Conservation (phyloP, 2,888 invertebrate species). For the Syrista parreyssii region DNA sequence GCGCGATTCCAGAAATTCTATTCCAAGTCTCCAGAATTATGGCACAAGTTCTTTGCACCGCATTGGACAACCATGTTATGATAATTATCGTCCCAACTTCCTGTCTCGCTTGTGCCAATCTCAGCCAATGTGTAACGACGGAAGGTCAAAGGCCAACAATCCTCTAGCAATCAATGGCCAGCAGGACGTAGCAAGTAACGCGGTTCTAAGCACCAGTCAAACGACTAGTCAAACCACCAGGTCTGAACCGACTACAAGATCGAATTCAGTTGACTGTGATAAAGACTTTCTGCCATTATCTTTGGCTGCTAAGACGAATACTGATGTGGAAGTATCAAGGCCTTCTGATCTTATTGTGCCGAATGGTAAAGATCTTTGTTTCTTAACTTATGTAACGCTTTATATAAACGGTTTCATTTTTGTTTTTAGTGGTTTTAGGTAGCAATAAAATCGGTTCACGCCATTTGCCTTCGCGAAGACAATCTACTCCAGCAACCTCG, state of each 20-base stretch:
- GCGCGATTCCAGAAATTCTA: constrained; percentile 34
- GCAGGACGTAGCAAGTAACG: constrained; percentile 12
- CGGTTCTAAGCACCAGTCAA: constrained; percentile 31
- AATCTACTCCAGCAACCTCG: constrained; percentile 48
- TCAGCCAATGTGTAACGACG: constrained; percentile 25
- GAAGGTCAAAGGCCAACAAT: background rate
- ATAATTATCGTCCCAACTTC: constrained; percentile 35
- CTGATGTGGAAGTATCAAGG: constrained; percentile 38
- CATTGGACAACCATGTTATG: constrained; percentile 36
- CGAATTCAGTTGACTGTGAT: constrained; percentile 57
- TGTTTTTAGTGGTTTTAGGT: constrained; percentile 44
- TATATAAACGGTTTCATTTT: background rate
- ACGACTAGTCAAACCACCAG: constrained; percentile 42
- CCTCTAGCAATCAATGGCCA: background rate
- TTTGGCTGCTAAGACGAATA: background rate
- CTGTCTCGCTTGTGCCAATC: constrained; percentile 30
- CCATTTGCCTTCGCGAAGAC: constrained; percentile 46
- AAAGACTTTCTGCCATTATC: constrained; percentile 39
- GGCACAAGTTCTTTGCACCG: constrained; percentile 47
- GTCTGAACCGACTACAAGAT: constrained; percentile 55
- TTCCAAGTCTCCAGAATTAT: constrained; percentile 40
- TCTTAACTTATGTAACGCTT: background rate
- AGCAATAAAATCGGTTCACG: constrained; percentile 49
- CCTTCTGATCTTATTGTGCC: constrained; percentile 52
- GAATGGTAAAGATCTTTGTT: constrained; percentile 41